Evolutionary conservation across 2,888 invertebrate genomes (phyloP).

Genomic region (Tromatobia lineatoria): DNA sequence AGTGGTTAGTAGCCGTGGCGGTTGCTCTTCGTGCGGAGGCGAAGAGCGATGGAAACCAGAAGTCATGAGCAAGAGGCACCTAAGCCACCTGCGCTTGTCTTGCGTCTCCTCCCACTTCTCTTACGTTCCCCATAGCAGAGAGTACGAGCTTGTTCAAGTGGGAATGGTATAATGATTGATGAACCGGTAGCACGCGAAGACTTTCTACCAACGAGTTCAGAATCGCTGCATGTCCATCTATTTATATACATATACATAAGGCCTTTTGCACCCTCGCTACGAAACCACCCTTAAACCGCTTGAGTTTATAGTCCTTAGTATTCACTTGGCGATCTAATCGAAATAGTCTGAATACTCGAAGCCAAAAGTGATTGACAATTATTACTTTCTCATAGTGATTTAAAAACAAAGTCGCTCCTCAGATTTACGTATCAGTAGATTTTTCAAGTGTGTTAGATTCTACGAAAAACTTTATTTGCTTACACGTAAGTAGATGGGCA

Average conservation of each 20-base stretch:
- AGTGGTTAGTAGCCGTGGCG: conserved; percentile 65
- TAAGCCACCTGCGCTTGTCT: conserved; percentile 37
- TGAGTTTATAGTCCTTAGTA: conserved; percentile 43
- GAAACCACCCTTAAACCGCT: conserved; percentile 34
- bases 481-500: too few relatives aligned
- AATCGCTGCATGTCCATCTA: conserved; percentile 22
- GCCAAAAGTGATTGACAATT: background rate
- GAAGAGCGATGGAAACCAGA: conserved; percentile 80
- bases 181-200: conserved; percentile 80
- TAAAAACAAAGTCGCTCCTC: too few relatives aligned
- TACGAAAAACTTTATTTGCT: too few relatives aligned
- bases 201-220: conserved; percentile 67
- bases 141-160: conserved; percentile 68
- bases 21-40: conserved; percentile 67
- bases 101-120: conserved; percentile 36
- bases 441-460: too few relatives aligned
- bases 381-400: background rate
- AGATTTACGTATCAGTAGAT: too few relatives aligned
- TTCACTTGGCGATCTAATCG: conserved; percentile 20
- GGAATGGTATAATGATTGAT: conserved; percentile 81
- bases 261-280: conserved; percentile 25
- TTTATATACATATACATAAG: conserved; percentile 36
- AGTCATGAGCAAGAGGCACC: conserved; percentile 75
- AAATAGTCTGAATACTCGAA: conserved; percentile 10
- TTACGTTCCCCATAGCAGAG: conserved; percentile 36